Evolutionary conservation across 2,113 vertebrate genomes (phyloP), one percentile per base, ranked within the genome.

Genomic region (Nycticryphes semicollaris): DNA sequence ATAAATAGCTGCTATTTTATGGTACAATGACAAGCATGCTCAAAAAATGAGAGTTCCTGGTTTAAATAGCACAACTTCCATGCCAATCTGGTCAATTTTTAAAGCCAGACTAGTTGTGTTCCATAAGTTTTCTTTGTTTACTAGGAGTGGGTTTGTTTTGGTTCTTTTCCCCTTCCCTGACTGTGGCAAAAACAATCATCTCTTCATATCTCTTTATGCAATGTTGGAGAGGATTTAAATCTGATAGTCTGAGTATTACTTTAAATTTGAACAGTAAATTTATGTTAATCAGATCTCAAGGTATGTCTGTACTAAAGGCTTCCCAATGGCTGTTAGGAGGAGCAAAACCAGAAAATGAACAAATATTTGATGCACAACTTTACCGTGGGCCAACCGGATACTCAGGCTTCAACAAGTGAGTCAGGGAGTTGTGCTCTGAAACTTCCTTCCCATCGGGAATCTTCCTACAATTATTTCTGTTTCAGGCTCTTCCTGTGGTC

Each of bases 361-460:
- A 7, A 21, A 0, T 66, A 30, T 48, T 53, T 62, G 57, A 75
- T 72, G 50, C 12, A 41, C 59, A 69, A 41, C 28, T 86, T 82
- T 78, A 45, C 43, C 72, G 72, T 78, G 75, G 59, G 68, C 84
- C 68, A 90, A 51, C 62, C 48, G 30, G 93, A 90, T 91, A 35
- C 91, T 93, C 1, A 19, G 25, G 4, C 90, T 96, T 59, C 4
- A 14, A 96, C 50, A 75, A 94, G 90, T 62, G 93, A 94, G 78
- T 79, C 79, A 89, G 63, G 90, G 88, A 94, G 82, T 31, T 90
- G 91, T 85, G 92, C 79, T 91, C 79, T 70, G 66, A 92, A 92
- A 93, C 94, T 98, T 98, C 97, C 98, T 98, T 97, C 97, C 97
- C 67, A 63, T 94, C 95, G 97, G 98, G 97, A 97, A 95, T 97